These are phyloP conservation scores for Phragmatobia fuliginosa DNA, from an alignment of 2,888 invertebrate species.

Conservation along the genomic window DNA sequence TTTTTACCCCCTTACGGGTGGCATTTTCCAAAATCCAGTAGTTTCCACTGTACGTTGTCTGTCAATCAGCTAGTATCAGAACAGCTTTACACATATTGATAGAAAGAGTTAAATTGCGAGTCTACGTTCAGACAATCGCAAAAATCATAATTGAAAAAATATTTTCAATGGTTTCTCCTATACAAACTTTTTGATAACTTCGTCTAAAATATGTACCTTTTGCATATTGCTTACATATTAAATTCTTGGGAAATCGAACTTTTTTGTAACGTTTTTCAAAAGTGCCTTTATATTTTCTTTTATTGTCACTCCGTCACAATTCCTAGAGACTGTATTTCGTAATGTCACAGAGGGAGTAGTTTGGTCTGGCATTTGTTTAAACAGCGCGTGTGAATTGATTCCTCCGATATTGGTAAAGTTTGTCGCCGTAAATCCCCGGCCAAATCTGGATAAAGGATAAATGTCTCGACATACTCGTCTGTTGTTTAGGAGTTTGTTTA, in stretches of 20 bases:
- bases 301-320: not conserved
- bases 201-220: not conserved
- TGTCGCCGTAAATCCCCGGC: slow-evolving; percentile 65
- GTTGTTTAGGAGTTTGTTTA: slow-evolving; percentile 58
- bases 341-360: slow-evolving; percentile 21
- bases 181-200: too few species aligned
- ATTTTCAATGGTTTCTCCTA: too few species aligned
- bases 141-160: too few species aligned
- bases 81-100: too few species aligned
- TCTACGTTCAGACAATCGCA: too few species aligned
- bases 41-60: too few species aligned
- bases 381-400: slow-evolving; percentile 71
- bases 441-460: slow-evolving; percentile 57
- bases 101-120: too few species aligned
- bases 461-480: slow-evolving; percentile 57
- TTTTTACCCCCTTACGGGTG: too few species aligned
- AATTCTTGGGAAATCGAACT: not conserved
- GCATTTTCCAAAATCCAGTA: too few species aligned
- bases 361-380: slow-evolving; percentile 52
- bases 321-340: slow-evolving; percentile 27
- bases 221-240: not conserved
- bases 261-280: not conserved
- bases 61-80: too few species aligned
- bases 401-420: slow-evolving; percentile 76
- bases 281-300: not conserved